Evolutionary conservation across 2,797 vertebrate species (phyloP).

Genomic region (Rhynchonycteris naso): DNA sequence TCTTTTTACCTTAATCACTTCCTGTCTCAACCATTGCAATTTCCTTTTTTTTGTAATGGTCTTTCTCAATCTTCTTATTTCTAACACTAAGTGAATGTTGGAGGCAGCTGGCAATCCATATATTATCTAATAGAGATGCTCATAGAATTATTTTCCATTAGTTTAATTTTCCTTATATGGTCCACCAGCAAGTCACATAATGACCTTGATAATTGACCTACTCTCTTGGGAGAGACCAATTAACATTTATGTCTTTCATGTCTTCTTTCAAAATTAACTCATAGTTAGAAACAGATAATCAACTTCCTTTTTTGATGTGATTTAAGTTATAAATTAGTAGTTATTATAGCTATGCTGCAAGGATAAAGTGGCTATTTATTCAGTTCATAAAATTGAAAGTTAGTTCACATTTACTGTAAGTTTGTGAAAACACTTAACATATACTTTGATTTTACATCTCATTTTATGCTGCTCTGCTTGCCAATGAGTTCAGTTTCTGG

Average conservation of each 20-base stretch:
- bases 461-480: constrained; percentile 24
- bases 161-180: constrained; percentile 55
- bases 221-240: constrained; percentile 8
- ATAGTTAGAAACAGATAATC: constrained; percentile 62
- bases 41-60: constrained; percentile 68
- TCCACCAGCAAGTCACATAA: constrained; percentile 41
- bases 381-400: constrained; percentile 53
- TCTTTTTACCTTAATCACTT: constrained; percentile 70
- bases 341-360: constrained; percentile 36
- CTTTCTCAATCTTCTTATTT: constrained; percentile 62
- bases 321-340: constrained; percentile 74
- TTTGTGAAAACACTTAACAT: neutral
- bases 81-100: constrained; percentile 52
- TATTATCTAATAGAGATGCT: constrained; percentile 65
- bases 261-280: constrained; percentile 64
- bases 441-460: constrained; percentile 14
- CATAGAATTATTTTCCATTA: constrained; percentile 66
- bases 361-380: constrained; percentile 45
- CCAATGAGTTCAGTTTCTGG: constrained; percentile 30
- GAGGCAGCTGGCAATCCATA: constrained; percentile 49
- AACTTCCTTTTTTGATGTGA: constrained; percentile 49
- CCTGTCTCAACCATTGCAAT: constrained; percentile 64
- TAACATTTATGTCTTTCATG: constrained; percentile 52
- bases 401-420: constrained; percentile 49
- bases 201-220: constrained; percentile 45